Evolutionary conservation across 2,797 vertebrate species (phyloP).

Genomic region (Tangara arthus): DNA sequence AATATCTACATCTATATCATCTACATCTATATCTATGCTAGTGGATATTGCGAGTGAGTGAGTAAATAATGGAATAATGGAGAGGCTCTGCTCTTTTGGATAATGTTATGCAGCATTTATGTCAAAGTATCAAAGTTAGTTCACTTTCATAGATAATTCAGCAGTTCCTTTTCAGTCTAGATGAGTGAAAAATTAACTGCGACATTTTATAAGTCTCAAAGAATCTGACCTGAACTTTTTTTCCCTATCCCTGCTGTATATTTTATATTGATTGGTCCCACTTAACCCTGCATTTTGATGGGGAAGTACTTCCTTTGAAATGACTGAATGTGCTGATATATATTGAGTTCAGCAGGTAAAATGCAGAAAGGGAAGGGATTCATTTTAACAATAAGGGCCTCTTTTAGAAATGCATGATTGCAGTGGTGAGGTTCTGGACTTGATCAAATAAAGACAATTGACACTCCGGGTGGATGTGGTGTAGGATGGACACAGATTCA

Average conservation of each 20-base stretch:
- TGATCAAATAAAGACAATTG: neutral
- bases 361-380: neutral
- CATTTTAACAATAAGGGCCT: neutral
- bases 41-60: neutral
- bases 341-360: neutral
- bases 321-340: neutral
- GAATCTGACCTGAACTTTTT: constrained; percentile 15
- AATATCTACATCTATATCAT: neutral
- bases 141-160: constrained; percentile 58
- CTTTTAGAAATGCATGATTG: neutral
- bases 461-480: neutral
- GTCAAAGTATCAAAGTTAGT: constrained; percentile 37
- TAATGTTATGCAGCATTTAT: constrained; percentile 8
- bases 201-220: constrained; percentile 32
- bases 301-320: neutral
- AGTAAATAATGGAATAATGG: constrained; percentile 27
- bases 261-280: constrained; percentile 41
- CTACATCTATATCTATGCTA: neutral
- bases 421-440: neutral
- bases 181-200: constrained; percentile 48
- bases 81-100: neutral
- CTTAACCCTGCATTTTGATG: constrained; percentile 26
- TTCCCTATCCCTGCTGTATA: neutral
- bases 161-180: neutral
- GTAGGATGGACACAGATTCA: neutral